These are phyloP conservation scores for Melipona bicolor DNA, from an alignment of 2,888 invertebrate genomes.

Conservation along the genomic window DNA sequence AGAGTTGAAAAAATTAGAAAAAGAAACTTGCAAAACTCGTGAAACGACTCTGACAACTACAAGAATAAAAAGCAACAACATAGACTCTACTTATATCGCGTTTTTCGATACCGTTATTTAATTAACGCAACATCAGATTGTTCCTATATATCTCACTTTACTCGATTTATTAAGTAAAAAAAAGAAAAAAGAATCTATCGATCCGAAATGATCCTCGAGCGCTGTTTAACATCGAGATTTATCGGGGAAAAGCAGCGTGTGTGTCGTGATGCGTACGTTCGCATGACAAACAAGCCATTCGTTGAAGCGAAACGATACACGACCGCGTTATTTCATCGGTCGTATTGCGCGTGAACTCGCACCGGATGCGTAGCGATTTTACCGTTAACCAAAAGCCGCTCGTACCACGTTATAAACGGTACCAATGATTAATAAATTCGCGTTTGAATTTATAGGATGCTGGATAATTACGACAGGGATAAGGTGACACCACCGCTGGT, in stretches of 20 bases:
- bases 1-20: no score
- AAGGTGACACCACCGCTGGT: constrained; percentile 83
- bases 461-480: constrained; percentile 84
- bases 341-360: constrained; percentile 5
- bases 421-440: constrained; percentile 43
- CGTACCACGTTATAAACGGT: constrained; percentile 1
- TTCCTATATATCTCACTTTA: neutral
- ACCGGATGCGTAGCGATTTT: constrained; percentile 39
- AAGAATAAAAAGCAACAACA: no score
- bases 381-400: constrained; percentile 9
- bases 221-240: neutral
- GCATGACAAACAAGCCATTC: constrained; percentile 39
- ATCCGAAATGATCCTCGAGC: neutral
- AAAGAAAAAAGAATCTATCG: neutral
- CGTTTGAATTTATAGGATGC: constrained; percentile 80
- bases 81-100: no score
- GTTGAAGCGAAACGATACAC: constrained; percentile 42
- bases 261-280: constrained; percentile 5
- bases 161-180: neutral
- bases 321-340: constrained; percentile 26
- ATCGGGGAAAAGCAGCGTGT: constrained; percentile 12
- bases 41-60: no score
- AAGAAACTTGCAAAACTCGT: no score
- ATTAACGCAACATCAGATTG: no score
- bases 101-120: no score